Evolutionary conservation across 2,113 vertebrate genomes (phyloP).

Genomic region (Copsychus sechellarum): DNA sequence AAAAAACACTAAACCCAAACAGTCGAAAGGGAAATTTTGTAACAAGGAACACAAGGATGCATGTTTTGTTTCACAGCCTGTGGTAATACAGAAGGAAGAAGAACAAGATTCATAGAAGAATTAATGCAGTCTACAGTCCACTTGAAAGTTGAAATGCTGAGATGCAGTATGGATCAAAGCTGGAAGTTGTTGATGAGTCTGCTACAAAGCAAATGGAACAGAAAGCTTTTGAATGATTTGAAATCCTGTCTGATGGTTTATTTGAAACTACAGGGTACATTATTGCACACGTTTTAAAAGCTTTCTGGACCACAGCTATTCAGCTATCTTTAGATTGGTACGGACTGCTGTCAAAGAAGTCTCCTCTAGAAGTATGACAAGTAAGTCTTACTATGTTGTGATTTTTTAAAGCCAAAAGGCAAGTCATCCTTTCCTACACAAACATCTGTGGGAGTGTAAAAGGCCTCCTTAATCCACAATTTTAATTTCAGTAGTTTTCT

Average conservation of each 20-base stretch:
- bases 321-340: not conserved
- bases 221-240: not conserved
- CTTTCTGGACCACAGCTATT: not conserved
- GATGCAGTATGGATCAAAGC: not conserved
- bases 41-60: not conserved
- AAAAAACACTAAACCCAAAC: not conserved
- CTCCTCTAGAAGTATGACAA: not conserved
- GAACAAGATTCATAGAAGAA: not conserved
- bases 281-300: not conserved
- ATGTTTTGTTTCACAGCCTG: not conserved
- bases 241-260: not conserved
- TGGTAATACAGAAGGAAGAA: not conserved
- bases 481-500: not conserved
- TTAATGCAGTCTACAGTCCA: not conserved
- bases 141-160: not conserved
- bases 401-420: not conserved
- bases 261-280: not conserved
- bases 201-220: not conserved
- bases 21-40: not conserved
- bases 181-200: not conserved
- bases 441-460: slow-evolving; percentile 17
- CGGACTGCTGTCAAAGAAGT: not conserved
- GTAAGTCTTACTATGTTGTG: not conserved
- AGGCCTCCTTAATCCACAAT: not conserved
- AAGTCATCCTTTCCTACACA: slow-evolving; percentile 16